Evolutionary conservation across 37 sponge, comb jelly and placozoan genomes (phyloP).

Genomic region (Spongilla lacustris): DNA sequence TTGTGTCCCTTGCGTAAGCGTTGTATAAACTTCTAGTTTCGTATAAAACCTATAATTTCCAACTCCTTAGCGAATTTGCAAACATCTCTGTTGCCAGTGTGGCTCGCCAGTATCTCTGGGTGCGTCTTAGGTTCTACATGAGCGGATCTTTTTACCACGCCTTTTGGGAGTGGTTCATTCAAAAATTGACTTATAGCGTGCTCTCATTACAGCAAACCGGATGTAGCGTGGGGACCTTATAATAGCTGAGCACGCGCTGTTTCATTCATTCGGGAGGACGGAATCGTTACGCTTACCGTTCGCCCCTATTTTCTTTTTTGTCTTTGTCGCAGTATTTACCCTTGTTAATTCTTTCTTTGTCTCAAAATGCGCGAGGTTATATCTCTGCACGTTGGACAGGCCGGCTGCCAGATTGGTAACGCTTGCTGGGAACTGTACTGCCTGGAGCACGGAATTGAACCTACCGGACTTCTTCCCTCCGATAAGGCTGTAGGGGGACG

Average conservation of each 20-base stretch:
- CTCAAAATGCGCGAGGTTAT: constrained; percentile 92
- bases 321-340: not conserved
- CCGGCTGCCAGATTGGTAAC: constrained; percentile 99
- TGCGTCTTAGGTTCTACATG: too few species aligned
- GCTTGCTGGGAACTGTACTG: constrained; percentile 99
- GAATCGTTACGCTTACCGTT: not conserved
- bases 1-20: too few species aligned
- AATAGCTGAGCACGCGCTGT: not conserved
- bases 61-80: too few species aligned
- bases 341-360: not conserved
- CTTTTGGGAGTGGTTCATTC: too few species aligned
- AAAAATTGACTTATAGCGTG: too few species aligned
- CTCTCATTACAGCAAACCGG: not conserved
- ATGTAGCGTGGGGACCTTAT: not conserved
- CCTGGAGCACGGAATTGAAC: constrained; percentile 98
- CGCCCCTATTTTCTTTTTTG: not conserved
- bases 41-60: too few species aligned
- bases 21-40: too few species aligned
- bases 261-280: not conserved
- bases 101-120: too few species aligned
- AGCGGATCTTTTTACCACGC: too few species aligned
- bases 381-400: constrained; percentile 98
- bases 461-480: constrained; percentile 97
- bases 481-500: constrained; percentile 98
- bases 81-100: too few species aligned